Percentiles rank a stretch among this genome's conserved stretches.
Evolutionary conservation across 53 echinoderm and acorn worm genomes (phyloP).

Genomic region (Hippasteria phrygiana): DNA sequence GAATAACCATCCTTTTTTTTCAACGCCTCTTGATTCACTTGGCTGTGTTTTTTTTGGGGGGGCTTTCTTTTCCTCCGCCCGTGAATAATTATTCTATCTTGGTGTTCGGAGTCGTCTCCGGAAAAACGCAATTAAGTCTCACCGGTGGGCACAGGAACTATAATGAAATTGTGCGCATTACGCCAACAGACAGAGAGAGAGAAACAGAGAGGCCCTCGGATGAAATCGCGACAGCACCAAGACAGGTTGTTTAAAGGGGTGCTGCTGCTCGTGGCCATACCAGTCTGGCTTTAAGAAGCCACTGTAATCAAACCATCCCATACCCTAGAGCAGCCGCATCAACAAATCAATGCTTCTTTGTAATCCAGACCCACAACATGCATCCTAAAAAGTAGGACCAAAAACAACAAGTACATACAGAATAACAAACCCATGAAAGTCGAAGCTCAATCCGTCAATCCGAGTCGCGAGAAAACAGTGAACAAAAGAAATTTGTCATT

Average conservation of each 20-base stretch:
- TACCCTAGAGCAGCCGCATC: no score
- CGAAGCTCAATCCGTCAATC: no score
- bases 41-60: neutral
- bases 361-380: no score
- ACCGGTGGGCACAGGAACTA: slow-evolving; percentile 50
- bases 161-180: slow-evolving; percentile 58
- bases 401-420: no score
- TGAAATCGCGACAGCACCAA: slow-evolving; percentile 40
- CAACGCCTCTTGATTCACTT: neutral
- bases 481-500: no score
- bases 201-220: neutral
- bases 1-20: neutral
- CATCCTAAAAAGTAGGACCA: no score
- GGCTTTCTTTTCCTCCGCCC: neutral
- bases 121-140: slow-evolving; percentile 54
- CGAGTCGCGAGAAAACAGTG: no score
- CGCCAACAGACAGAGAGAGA: slow-evolving; percentile 56
- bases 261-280: neutral
- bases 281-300: no score
- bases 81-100: slow-evolving; percentile 37
- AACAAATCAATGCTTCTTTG: no score
- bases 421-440: no score
- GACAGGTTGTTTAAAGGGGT: slow-evolving; percentile 18
- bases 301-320: no score
- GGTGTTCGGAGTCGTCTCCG: slow-evolving; percentile 37